Evolutionary conservation across 2,888 invertebrate species (phyloP), one percentile per base, ranked within the genome.

Genomic region (Tetheella fluctuosa): DNA sequence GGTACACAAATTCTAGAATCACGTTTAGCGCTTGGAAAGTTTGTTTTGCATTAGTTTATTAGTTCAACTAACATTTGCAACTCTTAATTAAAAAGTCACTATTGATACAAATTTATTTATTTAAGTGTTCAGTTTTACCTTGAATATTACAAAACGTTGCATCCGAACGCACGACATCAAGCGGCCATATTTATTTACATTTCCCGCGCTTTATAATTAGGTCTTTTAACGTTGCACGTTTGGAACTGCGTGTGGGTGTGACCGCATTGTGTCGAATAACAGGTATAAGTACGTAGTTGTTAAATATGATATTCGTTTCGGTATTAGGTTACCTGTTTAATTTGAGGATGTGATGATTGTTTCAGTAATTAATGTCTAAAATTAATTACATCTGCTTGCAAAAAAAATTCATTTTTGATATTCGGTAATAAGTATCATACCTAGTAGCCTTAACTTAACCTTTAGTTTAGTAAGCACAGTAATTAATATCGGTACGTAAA

Each of bases 161-260:
- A 48, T 20, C 20, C 17, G 48, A 48, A 48, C 48, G 10, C 48
- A 48, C 48, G 20, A 48, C 48, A 48, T 20, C 17, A 17, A 48
- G 48, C 17, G 48, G 48, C 48, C 48, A 48, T 48, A 48, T 48
- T 48, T 48, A 48, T 48, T 48, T 48, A 48, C 48, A 48, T 48
- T 48, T 48, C 48, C 48, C 48, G 48, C 48, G 48, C 48, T 48
- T 17, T 48, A 48, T 48, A 48, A 48, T 48, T 48, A 48, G 42
- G 42, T 48, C 10, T 48, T 48, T 48, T 42, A 42, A 42, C 37
- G 37, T 15, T 39, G 20, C 48, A 20, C 48, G 48, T 20, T 48
- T 39, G 39, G 34, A n/a, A 39, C 48, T 7, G 48, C 10, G 48
- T 15, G 37, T 48, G 48, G 48, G 48, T 20, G 48, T 48, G 48